Base-by-base conservation (phyloP, 2,888 invertebrate genomes). In the Drosophila quinaria region DNA sequence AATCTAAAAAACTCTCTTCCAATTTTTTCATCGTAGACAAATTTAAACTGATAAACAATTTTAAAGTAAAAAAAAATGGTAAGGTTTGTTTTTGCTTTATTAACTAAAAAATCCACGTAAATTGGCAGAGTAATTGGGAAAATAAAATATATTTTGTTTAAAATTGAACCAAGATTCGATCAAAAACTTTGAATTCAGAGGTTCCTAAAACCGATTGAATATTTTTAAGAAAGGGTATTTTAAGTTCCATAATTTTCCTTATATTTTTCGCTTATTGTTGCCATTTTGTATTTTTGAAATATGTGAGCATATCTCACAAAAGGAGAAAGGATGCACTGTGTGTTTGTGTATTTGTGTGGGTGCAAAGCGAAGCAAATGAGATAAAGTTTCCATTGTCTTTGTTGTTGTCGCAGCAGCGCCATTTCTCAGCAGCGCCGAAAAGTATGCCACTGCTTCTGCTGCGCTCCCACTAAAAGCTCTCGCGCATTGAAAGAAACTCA, bases 361-460 rank as follows among this genome's bases (percentile, higher is more conserved):
- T 47, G 35, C 37, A 63, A 31, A 50, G 31, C 11, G 47, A 42
- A 55, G 31, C 44, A 66, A 58, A 66, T 52, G 58, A 63, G 56
- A 51, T 52, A 74, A 74, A 70, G 56, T 74, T 70, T 22, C 61
- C 61, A 71, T 67, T 55, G 58, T 62, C 44, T 46, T 55, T 55
- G 42, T 46, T 51, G 35, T 59, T 41, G 41, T 44, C n/a, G 25
- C 50, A 54, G 25, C 50, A 54, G 35, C 1, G 31, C 56, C 42
- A 88, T 84, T 86, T 78, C 35, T 69, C 51, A 65, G 46, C 52
- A 29, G 37, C 59, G 73, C 89, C 87, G 46, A 69, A 75, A 86
- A 86, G 89, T 86, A 86, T 89, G 79, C 79, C 74, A 63, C 25
- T 19, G 51, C 25, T 25, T 22, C 9, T 63, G 47, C 19, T 17